Evolutionary conservation across 2,888 invertebrate genomes (phyloP).

Genomic region (Margaritifera margaritifera): DNA sequence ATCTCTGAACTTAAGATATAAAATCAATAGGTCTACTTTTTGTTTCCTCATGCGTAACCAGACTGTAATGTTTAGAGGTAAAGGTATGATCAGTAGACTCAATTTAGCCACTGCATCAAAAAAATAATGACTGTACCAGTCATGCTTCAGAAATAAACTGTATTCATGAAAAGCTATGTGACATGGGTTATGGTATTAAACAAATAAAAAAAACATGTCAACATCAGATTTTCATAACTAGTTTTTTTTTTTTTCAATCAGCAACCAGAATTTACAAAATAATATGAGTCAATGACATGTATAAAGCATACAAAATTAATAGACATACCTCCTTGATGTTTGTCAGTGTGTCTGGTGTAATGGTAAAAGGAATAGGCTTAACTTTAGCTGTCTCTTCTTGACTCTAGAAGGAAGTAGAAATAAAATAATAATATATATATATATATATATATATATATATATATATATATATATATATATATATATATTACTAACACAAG

Average conservation of each 20-base stretch:
- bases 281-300: background rate
- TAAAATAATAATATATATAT: conserved; percentile 2
- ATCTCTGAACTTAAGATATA: too few relatives aligned
- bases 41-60: too few relatives aligned
- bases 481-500: too few relatives aligned
- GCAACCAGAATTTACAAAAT: too few relatives aligned
- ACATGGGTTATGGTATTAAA: too few relatives aligned
- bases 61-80: too few relatives aligned
- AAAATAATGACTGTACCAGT: too few relatives aligned
- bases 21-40: too few relatives aligned
- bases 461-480: background rate
- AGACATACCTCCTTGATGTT: conserved; percentile 78
- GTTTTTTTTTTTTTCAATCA: background rate
- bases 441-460: background rate
- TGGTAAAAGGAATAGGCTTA: conserved; percentile 85
- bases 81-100: too few relatives aligned
- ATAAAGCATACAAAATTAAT: background rate
- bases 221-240: background rate
- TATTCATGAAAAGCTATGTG: too few relatives aligned
- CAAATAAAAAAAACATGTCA: background rate
- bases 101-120: too few relatives aligned
- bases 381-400: conserved; percentile 64
- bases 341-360: conserved; percentile 87
- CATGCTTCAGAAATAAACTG: too few relatives aligned
- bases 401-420: conserved; percentile 40